Base-by-base conservation (phyloP, 2,113 vertebrate genomes). In the Sciurus niger region DNA sequence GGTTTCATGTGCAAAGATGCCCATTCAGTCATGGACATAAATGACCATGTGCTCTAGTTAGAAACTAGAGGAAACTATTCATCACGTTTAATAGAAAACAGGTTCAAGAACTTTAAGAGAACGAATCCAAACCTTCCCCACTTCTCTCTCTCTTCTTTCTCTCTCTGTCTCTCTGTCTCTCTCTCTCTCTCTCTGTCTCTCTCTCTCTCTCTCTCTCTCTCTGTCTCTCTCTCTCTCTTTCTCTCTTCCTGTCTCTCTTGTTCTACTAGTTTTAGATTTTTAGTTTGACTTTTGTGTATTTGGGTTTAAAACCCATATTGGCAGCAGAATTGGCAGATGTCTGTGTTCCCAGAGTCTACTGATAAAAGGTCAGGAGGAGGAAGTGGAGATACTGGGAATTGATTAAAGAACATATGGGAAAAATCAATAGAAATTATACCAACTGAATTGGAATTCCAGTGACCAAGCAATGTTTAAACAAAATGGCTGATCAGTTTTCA, bases 401-500 rank as follows among this genome's bases (percentile, higher is more conserved):
- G 90, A 91, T 43, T 86, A 88, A 96, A 90, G 92, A 76, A 51
- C 85, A 70, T 76, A 93, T 65, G 94, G 92, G 91, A 94, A 90
- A 63, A 93, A 96, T 97, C 87, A 96, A 95, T 83, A 90, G 70
- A 87, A 43, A 92, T 85, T 25, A 96, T 70, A 93, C 63, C 95
- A 92, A 70, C 67, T 51, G 76, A 93, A 70, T 78, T 70, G 87
- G 88, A 91, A 93, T 96, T 94, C 46, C 89, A 92, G 91, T 65
- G 94, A 91, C 93, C 78, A 89, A 72, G 68, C 90, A 63, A 8
- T 79, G 82, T 74, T 96, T 92, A 82, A 96, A 92, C 92, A 90
- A 90, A 96, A 95, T 95, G 95, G 95, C 78, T 84, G 95, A 83
- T 96, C 96, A 94, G 85, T 96, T 84, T 96, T 90, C 84, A 76